Conservation (phyloP, 2,113 vertebrate species). For the Ivindomyrus marchei region DNA sequence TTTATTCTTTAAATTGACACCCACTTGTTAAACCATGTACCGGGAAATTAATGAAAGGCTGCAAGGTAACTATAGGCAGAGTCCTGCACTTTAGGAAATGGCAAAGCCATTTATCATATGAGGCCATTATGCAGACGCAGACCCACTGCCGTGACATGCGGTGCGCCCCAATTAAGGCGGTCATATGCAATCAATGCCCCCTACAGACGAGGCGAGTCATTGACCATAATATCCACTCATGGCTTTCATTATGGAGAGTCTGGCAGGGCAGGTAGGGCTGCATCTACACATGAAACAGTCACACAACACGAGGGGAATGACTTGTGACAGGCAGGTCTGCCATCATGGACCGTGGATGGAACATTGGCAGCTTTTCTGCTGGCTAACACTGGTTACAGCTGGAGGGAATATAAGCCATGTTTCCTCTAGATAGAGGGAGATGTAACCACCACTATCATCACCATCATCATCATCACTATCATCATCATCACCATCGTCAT, state of each 20-base stretch:
- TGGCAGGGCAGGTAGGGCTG: background rate
- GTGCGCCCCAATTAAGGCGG: background rate
- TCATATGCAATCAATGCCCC: background rate
- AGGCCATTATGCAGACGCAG: background rate
- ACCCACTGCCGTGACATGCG: background rate
- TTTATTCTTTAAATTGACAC: background rate
- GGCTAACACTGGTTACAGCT: background rate
- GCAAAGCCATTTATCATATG: background rate
- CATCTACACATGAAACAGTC: background rate
- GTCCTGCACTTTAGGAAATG: background rate
- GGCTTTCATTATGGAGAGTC: background rate
- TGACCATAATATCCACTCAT: background rate
- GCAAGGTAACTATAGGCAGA: background rate
- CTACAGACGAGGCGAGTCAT: background rate
- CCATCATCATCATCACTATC: background rate
- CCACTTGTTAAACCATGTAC: background rate
- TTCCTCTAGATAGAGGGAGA: background rate
- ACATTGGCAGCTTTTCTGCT: background rate
- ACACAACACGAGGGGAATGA: background rate
- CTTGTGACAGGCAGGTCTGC: background rate
- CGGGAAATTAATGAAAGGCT: background rate
- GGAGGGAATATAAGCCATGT: background rate
- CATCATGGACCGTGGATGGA: too few relatives aligned
- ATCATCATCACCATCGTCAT: rapidly evolving
- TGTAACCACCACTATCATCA: background rate